A percentile compares a stretch with the other conserved stretches of the same genome.
Conservation (phyloP, 2,797 vertebrate species). For the Tachyglossus aculeatus region DNA sequence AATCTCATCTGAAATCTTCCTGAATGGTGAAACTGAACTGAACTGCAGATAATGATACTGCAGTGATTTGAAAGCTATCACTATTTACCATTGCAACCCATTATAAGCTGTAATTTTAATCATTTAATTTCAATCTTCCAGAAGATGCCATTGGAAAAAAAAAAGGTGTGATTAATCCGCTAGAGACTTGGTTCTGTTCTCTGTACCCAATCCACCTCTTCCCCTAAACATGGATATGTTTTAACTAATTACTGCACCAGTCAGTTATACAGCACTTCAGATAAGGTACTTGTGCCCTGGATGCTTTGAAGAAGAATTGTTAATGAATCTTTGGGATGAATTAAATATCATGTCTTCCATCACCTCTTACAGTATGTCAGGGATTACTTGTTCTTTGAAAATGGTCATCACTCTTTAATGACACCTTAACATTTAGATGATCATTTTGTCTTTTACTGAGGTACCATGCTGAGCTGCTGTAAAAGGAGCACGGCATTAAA, state of each 20-base stretch:
- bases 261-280: not conserved
- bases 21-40: not conserved
- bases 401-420: slow-evolving; percentile 52
- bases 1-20: not conserved
- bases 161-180: not conserved
- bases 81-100: too few relatives aligned
- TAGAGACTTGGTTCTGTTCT: not conserved
- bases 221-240: not conserved
- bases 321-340: slow-evolving; percentile 44
- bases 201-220: not conserved
- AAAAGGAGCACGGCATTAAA: not conserved
- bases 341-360: slow-evolving; percentile 49
- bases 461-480: not conserved
- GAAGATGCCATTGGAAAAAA: not conserved
- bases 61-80: too few relatives aligned
- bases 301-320: slow-evolving; percentile 31
- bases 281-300: not conserved
- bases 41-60: too few relatives aligned
- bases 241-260: slow-evolving; percentile 18
- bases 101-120: not conserved
- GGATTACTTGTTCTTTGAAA: slow-evolving; percentile 38
- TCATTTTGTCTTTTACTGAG: slow-evolving; percentile 27
- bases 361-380: not conserved
- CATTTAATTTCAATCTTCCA: not conserved
- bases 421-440: slow-evolving; percentile 39